Conservation (phyloP, 2,888 invertebrate species). For the Slavum lentiscoides region DNA sequence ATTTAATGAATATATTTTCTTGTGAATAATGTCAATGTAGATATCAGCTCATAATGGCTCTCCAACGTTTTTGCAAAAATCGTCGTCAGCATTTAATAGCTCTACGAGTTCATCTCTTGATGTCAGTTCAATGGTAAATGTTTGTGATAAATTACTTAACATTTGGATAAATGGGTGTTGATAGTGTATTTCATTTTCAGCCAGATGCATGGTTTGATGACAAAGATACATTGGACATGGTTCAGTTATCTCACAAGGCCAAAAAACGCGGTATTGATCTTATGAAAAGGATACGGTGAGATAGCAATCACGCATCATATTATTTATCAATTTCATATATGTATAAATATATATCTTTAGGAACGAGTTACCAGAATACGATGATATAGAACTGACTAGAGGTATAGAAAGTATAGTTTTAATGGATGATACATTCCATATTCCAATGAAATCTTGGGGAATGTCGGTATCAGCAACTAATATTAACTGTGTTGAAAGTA, state of each 20-base stretch:
- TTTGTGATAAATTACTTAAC: not conserved
- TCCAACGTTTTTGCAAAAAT: slow-evolving; percentile 43
- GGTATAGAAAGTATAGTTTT: slow-evolving; percentile 36
- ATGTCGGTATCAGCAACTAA: slow-evolving; percentile 47
- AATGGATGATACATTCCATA: slow-evolving; percentile 24
- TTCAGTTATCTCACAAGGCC: slow-evolving; percentile 45
- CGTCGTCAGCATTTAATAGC: slow-evolving; percentile 41
- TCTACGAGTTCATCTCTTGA: slow-evolving; percentile 53
- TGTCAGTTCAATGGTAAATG: slow-evolving; percentile 50
- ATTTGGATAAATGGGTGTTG: not conserved
- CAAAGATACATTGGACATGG: slow-evolving; percentile 51
- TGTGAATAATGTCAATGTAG: slow-evolving; percentile 27
- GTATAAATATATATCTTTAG: slow-evolving; percentile 13
- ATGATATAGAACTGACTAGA: slow-evolving; percentile 23
- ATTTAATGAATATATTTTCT: not conserved
- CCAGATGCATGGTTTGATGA: slow-evolving; percentile 34
- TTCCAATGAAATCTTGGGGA: slow-evolving; percentile 48
- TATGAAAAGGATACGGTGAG: slow-evolving; percentile 42
- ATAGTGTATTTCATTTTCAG: slow-evolving; percentile 25
- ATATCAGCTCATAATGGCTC: slow-evolving; percentile 36
- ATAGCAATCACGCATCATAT: not conserved
- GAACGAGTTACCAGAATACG: slow-evolving; percentile 35
- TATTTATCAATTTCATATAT: too few species aligned
- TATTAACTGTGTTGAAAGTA: slow-evolving; percentile 36
- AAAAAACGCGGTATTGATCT: slow-evolving; percentile 45